These are phyloP conservation scores for Oligia fasciuncula DNA, from an alignment of 2,888 invertebrate genomes.

Conservation along the genomic window DNA sequence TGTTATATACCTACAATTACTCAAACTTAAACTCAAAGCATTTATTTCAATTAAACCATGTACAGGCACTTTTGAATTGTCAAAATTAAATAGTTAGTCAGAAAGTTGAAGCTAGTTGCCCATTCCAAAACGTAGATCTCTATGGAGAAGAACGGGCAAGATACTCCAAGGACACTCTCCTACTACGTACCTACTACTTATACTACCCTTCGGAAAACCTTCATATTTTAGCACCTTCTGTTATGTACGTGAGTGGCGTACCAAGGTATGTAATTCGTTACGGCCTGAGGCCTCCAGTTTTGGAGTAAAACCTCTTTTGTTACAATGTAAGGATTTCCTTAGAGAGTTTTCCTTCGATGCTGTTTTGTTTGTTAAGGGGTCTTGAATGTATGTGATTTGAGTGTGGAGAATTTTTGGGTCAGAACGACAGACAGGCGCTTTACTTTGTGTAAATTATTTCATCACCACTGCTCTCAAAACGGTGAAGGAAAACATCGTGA, in stretches of 20 bases:
- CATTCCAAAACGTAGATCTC: no score
- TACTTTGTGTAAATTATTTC: no score
- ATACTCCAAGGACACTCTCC: no score
- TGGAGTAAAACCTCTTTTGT: constrained; percentile 42
- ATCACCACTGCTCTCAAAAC: no score
- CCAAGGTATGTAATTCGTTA: constrained; percentile 28
- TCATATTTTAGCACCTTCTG: constrained; percentile 43
- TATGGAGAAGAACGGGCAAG: no score
- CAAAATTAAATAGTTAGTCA: no score
- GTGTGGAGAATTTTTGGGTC: background rate
- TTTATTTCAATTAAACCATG: no score
- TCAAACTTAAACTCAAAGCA: background rate
- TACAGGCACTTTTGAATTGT: no score
- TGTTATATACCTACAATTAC: constrained; percentile 5
- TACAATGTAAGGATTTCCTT: constrained; percentile 12
- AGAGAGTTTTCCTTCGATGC: constrained; percentile 1
- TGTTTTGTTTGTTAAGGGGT: constrained; percentile 31
- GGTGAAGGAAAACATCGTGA: no score
- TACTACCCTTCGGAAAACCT: constrained; percentile 23
- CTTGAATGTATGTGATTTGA: constrained; percentile 1
- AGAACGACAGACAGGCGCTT: no score
- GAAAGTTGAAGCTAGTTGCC: no score
- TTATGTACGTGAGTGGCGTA: constrained; percentile 48
- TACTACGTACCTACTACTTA: no score
- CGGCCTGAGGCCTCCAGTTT: background rate